These are phyloP conservation scores for Empidonax alnorum DNA, from an alignment of 2,113 vertebrate species.

Conservation along the genomic window DNA sequence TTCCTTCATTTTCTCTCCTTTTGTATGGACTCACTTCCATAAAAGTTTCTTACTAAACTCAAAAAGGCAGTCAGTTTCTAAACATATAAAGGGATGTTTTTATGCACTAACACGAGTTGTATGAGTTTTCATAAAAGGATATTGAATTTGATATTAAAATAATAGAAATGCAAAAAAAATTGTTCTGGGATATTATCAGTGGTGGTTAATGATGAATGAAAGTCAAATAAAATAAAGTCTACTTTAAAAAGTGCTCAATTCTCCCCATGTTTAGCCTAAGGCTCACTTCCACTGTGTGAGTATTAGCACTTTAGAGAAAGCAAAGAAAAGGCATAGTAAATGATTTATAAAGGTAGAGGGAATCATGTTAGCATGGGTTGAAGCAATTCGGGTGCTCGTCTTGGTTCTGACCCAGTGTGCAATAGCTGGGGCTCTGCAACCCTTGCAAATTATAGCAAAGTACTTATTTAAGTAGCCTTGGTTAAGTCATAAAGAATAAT, in stretches of 20 bases:
- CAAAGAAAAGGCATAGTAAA: background rate
- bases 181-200: background rate
- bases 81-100: background rate
- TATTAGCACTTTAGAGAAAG: background rate
- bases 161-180: background rate
- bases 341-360: background rate
- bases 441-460: background rate
- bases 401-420: rapidly evolving
- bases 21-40: background rate
- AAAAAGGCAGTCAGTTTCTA: background rate
- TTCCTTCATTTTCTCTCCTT: background rate
- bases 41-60: background rate
- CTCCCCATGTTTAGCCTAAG: background rate
- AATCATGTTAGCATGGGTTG: background rate
- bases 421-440: background rate
- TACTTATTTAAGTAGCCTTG: background rate
- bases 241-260: background rate
- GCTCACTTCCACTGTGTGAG: background rate
- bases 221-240: background rate
- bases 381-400: background rate
- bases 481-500: conserved; percentile 1
- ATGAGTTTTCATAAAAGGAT: background rate
- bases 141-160: background rate
- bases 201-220: background rate
- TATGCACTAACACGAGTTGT: background rate